Evolutionary conservation across 1,140 invertebrate genomes (phyloP).

Genomic region (Hyles euphorbiae): DNA sequence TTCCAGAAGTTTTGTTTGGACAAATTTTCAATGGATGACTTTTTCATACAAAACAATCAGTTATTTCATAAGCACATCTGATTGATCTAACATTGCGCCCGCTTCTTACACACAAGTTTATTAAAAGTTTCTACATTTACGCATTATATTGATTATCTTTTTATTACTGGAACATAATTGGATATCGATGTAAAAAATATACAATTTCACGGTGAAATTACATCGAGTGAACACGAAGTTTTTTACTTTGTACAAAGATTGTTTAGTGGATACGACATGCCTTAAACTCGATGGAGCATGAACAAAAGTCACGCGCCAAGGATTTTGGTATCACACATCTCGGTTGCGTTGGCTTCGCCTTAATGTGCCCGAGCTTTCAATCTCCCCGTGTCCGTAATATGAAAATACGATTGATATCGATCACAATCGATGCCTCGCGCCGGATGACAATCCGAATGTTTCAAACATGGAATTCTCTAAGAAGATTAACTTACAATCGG

Average conservation of each 20-base stretch:
- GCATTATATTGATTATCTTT: too few relatives aligned
- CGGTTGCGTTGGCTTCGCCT: constrained; percentile 13
- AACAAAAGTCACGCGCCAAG: constrained; percentile 66
- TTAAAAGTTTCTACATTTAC: too few relatives aligned
- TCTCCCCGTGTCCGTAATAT: constrained; percentile 1
- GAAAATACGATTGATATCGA: background rate
- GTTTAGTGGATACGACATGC: constrained; percentile 48
- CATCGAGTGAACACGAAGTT: constrained; percentile 22
- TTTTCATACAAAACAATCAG: too few relatives aligned
- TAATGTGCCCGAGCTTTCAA: constrained; percentile 17
- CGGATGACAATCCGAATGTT: constrained; percentile 2
- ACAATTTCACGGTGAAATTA: constrained; percentile 9
- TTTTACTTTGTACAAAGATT: constrained; percentile 49
- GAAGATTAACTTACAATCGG: constrained; percentile 1
- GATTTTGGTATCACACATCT: constrained; percentile 52
- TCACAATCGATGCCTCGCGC: background rate
- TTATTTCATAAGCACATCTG: too few relatives aligned
- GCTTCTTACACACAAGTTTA: too few relatives aligned
- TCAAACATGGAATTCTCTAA: constrained; percentile 1
- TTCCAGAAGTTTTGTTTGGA: too few relatives aligned
- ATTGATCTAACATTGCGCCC: too few relatives aligned
- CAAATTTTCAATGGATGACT: too few relatives aligned
- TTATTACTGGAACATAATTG: too few relatives aligned
- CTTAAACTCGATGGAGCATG: constrained; percentile 61
- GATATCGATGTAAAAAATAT: background rate